Evolutionary conservation across 2,888 invertebrate species (phyloP).

Genomic region (Brenthis hecate): DNA sequence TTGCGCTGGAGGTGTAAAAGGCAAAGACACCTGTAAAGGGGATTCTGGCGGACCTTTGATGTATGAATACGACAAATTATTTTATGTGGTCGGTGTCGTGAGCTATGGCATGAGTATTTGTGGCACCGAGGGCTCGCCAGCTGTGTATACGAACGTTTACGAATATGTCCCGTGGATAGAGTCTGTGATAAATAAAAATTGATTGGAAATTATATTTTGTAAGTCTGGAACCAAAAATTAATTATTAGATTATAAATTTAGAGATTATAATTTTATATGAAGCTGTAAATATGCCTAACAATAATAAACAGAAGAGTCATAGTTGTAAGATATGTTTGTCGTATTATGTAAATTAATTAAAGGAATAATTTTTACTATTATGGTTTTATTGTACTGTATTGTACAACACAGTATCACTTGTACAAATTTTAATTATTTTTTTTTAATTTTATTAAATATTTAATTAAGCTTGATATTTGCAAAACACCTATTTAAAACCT

Average conservation of each 20-base stretch:
- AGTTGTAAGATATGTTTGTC: neutral
- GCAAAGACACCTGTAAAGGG: constrained; percentile 84
- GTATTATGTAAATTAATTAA: neutral
- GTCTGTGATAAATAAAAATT: constrained; percentile 14
- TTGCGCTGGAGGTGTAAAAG: constrained; percentile 77
- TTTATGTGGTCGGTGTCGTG: constrained; percentile 38
- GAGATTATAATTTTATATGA: neutral
- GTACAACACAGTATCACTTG: too few species aligned
- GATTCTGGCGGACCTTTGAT: constrained; percentile 87
- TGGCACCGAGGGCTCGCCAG: constrained; percentile 36
- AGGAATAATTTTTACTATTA: neutral
- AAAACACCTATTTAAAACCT: too few species aligned
- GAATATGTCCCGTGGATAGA: constrained; percentile 43
- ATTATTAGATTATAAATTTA: neutral
- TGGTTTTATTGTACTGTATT: too few species aligned
- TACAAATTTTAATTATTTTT: too few species aligned
- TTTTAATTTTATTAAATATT: too few species aligned
- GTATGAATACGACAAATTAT: constrained; percentile 42
- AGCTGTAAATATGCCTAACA: constrained; percentile 4
- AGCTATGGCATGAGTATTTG: constrained; percentile 38
- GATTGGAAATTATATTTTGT: constrained; percentile 17
- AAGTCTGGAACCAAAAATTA: constrained; percentile 10
- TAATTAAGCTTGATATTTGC: too few species aligned
- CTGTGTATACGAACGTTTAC: constrained; percentile 41
- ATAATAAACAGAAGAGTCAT: neutral